phyloP scores from a whole-genome alignment of 1,140 invertebrate species.

The Diplogasteroides magnus region DNA sequence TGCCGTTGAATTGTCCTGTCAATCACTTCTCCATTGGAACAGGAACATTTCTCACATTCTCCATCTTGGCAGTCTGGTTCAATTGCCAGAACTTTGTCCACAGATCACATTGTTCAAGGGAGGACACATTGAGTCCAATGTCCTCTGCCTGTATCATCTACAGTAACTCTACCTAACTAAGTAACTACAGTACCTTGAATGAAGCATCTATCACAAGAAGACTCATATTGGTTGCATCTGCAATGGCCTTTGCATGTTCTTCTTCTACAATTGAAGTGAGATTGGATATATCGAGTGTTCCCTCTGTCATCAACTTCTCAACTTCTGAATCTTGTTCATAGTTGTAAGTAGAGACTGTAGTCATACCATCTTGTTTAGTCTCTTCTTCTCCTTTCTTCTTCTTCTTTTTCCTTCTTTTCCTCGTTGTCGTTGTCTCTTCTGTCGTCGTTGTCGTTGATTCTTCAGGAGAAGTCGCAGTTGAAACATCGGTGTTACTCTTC shows the following conservation, averaged over 20 bases:
- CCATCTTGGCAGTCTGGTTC: conserved; percentile 12
- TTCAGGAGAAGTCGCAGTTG: too few species aligned
- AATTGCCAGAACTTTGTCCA: conserved; percentile 44
- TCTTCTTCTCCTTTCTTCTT: background rate
- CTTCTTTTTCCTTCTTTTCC: background rate
- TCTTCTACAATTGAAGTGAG: conserved; percentile 21
- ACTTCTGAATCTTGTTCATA: too few species aligned
- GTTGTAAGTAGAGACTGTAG: too few species aligned
- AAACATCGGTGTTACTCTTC: too few species aligned
- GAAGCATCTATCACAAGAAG: background rate
- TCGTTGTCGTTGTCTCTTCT: background rate
- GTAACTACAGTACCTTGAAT: background rate
- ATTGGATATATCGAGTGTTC: conserved; percentile 14
- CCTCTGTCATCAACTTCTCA: conserved; percentile 22
- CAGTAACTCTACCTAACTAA: too few species aligned
- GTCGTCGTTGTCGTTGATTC: background rate
- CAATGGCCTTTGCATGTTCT: conserved; percentile 17
- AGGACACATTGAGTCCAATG: conserved; percentile 40
- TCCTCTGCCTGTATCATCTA: conserved; percentile 37
- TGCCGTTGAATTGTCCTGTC: conserved; percentile 13
- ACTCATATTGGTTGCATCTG: conserved; percentile 17
- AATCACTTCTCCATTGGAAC: background rate
- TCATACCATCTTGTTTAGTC: background rate
- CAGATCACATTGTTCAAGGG: conserved; percentile 34
- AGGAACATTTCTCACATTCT: conserved; percentile 5